These are phyloP conservation scores for Scomber japonicus DNA, from an alignment of 2,113 vertebrate genomes.

Conservation along the genomic window DNA sequence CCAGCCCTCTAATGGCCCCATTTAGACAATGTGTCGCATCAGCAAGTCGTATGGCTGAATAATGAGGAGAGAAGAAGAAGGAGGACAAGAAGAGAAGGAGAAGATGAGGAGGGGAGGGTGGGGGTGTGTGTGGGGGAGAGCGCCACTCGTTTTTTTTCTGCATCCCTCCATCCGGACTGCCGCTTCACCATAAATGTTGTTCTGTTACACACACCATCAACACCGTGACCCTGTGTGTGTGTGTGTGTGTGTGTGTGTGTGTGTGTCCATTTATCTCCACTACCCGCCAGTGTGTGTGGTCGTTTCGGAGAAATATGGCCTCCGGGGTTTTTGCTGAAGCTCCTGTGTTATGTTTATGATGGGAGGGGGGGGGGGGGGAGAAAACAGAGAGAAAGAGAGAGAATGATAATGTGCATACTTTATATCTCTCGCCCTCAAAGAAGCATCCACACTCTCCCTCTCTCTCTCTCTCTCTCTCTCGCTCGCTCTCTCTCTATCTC, in stretches of 20 bases:
- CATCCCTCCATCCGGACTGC: constrained; percentile 63
- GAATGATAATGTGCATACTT: constrained; percentile 32
- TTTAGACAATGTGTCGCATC: constrained; percentile 81
- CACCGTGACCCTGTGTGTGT: constrained; percentile 20
- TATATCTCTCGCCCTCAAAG: constrained; percentile 38
- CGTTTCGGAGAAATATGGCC: constrained; percentile 62
- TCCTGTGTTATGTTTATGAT: constrained; percentile 63
- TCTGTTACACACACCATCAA: constrained; percentile 51
- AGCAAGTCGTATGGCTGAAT: constrained; percentile 79
- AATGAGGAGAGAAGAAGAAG: constrained; percentile 56
- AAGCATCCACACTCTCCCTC: constrained; percentile 3
- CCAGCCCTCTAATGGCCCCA: constrained; percentile 76
- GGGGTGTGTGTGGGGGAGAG: not conserved
- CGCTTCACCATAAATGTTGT: constrained; percentile 58
- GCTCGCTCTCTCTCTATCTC: no score
- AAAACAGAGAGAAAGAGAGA: constrained; percentile 8
- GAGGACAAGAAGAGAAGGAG: constrained; percentile 15
- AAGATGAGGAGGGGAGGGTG: not conserved
- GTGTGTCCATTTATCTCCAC: constrained; percentile 39
- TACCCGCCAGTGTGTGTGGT: constrained; percentile 34
- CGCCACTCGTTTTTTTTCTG: constrained; percentile 32
- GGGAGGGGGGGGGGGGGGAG: not conserved
- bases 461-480: not conserved
- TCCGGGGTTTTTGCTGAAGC: constrained; percentile 25
- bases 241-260: constrained; percentile 27